A percentile compares a stretch with the other conserved stretches of the same genome.
These are phyloP conservation scores for Ooceraea biroi DNA, from an alignment of 1,140 invertebrate species.

Conservation along the genomic window DNA sequence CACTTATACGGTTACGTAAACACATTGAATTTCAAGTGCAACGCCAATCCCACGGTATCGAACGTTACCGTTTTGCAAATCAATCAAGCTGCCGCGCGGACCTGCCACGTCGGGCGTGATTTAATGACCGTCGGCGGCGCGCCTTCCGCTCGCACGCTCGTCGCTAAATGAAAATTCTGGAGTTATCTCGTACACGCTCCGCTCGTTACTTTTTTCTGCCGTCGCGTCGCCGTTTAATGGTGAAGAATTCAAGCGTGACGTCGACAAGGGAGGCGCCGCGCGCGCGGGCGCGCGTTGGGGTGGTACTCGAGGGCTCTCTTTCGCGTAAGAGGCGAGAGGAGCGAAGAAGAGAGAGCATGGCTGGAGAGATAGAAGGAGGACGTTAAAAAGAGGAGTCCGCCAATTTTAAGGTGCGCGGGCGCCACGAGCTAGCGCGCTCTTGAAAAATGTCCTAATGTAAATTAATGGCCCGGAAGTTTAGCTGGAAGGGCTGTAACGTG, in stretches of 20 bases:
- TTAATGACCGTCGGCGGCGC: constrained; percentile 44
- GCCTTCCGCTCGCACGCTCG: constrained; percentile 35
- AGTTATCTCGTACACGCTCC: constrained; percentile 60
- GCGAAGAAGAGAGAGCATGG: background rate
- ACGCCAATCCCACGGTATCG: constrained; percentile 17
- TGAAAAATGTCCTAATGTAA: constrained; percentile 82
- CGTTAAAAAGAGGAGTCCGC: constrained; percentile 72
- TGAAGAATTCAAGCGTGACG: constrained; percentile 68
- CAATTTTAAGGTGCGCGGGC: constrained; percentile 74
- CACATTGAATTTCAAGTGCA: constrained; percentile 40
- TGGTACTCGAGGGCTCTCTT: constrained; percentile 55
- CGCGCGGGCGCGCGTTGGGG: background rate
- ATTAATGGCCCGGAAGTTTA: constrained; percentile 82
- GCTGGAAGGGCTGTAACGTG: constrained; percentile 68
- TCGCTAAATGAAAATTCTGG: constrained; percentile 59
- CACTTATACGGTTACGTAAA: constrained; percentile 55
- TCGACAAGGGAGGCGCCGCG: constrained; percentile 53
- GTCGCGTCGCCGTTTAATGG: constrained; percentile 67
- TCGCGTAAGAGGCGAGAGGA: constrained; percentile 30
- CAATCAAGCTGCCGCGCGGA: constrained; percentile 44
- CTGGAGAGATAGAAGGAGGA: background rate
- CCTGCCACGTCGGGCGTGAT: constrained; percentile 45
- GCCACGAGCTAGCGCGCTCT: constrained; percentile 65
- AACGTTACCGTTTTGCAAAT: constrained; percentile 39
- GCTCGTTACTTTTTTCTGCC: constrained; percentile 44